Evolutionary conservation across 2,797 vertebrate genomes (phyloP).

Genomic region (Danio choprae): DNA sequence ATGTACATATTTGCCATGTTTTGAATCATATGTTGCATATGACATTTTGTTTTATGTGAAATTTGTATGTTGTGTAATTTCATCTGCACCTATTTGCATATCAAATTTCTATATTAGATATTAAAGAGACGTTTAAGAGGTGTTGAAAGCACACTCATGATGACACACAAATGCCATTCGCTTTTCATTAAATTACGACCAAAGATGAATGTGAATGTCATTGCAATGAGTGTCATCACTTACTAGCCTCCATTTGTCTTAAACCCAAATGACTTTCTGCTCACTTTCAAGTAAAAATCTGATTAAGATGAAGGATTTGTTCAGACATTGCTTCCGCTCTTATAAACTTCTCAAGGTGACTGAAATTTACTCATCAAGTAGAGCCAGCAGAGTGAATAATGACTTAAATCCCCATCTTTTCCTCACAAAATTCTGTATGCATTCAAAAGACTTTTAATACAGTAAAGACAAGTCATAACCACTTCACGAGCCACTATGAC

Average conservation of each 20-base stretch:
- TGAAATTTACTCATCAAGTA: background rate
- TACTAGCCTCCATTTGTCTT: background rate
- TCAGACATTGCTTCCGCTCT: background rate
- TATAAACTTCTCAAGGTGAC: background rate
- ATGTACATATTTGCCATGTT: too few relatives aligned
- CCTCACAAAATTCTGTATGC: background rate
- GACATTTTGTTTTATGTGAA: too few relatives aligned
- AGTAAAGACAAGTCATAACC: background rate
- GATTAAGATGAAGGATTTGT: background rate
- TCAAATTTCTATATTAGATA: background rate
- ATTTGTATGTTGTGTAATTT: too few relatives aligned
- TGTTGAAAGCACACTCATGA: background rate
- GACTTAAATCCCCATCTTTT: conserved; percentile 3
- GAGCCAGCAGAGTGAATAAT: conserved; percentile 4
- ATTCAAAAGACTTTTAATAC: background rate
- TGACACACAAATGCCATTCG: background rate
- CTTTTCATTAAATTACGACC: background rate
- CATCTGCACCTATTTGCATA: too few relatives aligned
- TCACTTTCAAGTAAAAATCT: background rate
- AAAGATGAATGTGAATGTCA: background rate
- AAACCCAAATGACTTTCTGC: background rate
- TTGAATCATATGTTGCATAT: too few relatives aligned
- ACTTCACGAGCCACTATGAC: background rate
- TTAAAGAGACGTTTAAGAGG: background rate
- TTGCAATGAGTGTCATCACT: conserved; percentile 1